Evolutionary conservation across 2,888 invertebrate genomes (phyloP), one percentile per base, ranked within the genome.

Genomic region (Tipula helvola): DNA sequence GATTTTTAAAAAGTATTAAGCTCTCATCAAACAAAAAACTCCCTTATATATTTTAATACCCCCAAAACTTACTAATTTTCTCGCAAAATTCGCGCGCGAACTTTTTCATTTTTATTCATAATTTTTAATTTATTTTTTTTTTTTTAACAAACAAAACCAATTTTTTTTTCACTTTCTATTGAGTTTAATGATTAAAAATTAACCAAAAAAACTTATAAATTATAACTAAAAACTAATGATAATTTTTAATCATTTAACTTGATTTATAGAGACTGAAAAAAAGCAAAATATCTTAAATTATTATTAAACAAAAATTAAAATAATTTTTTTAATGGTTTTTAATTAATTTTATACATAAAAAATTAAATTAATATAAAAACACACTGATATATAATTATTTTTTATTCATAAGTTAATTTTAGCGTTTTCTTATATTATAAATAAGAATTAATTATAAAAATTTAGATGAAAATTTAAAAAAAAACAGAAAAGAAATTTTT

Each of bases 101-200:
- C 71, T 13, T 28, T 71, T 71, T 10, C 71, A 71, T 71, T 71
- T 18, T 71, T 71, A 71, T 16, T 39, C n/a, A 36, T 84, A 84
- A 84, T 39, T 84, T 41, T 84, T 84, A 39, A 84, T 84, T 84
- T 84, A 84, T 84, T 84, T 84, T 28, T 28, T 28, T n/a, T 28
- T 28, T 84, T 84, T 84, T 84, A 16, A 84, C 8, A 39, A 84
- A 39, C n/a, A 52, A 52, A 28, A 52, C 52, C 44, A 44, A 84
- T 84, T 84, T 84, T 36, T n/a, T 84, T 84, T 84, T 84, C 84
- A 84, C 84, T 84, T 84, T 84, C 84, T 84, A 39, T 84, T 84
- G 84, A 84, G 84, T 84, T 84, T 84, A 39, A 84, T 84, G 84
- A 84, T 84, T 84, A 41, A 84, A 84, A 84, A 84, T 84, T 84